Conservation (phyloP, 2,113 vertebrate genomes). For the Phalacrocorax pelagicus region DNA sequence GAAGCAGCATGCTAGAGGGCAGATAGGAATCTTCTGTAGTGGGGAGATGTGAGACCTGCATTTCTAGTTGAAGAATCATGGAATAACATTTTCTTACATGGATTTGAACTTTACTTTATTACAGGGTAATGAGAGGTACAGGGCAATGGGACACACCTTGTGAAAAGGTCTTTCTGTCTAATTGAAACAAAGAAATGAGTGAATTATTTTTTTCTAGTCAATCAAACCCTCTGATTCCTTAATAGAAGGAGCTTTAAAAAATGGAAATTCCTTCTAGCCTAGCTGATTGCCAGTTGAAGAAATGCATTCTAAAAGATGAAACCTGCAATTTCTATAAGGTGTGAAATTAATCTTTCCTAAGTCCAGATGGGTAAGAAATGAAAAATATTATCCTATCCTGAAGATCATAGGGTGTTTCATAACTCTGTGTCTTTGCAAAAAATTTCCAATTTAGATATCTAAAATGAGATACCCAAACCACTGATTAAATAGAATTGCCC, state of each 20-base stretch:
- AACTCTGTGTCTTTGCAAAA: neutral
- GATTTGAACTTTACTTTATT: neutral
- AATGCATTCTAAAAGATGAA: neutral
- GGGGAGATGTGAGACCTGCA: neutral
- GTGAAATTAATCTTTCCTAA: neutral
- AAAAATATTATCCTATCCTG: neutral
- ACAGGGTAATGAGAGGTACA: neutral
- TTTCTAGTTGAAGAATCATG: neutral
- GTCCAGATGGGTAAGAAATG: neutral
- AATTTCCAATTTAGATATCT: neutral
- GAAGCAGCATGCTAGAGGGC: neutral
- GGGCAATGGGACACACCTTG: neutral
- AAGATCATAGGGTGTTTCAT: neutral
- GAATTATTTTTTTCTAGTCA: neutral
- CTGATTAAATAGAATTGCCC: neutral
- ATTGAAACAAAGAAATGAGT: neutral
- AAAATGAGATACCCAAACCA: neutral
- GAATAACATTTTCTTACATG: neutral
- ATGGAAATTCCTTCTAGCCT: neutral
- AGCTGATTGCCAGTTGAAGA: neutral
- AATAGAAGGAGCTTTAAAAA: neutral
- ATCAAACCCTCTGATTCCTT: neutral
- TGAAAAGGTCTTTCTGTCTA: neutral
- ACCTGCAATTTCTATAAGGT: neutral
- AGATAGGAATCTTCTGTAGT: neutral